Conservation (phyloP, 2,113 vertebrate species). For the Lepidothrix coronata region DNA sequence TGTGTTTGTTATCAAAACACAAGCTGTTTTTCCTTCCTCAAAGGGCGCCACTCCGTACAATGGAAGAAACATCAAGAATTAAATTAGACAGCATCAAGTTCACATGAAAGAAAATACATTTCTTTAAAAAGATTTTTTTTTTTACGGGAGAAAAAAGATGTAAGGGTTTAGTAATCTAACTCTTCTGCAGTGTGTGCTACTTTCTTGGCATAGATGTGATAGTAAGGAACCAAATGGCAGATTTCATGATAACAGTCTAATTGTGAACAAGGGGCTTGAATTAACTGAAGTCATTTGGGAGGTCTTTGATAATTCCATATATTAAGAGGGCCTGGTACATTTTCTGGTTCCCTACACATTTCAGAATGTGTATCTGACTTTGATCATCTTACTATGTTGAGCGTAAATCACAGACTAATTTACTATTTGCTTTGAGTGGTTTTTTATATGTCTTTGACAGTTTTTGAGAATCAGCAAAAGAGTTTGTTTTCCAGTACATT, state of each 20-base stretch:
- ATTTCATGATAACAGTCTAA: slow-evolving; percentile 53
- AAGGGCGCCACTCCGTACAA: slow-evolving; percentile 35
- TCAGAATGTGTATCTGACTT: slow-evolving; percentile 49
- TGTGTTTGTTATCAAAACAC: slow-evolving; percentile 69
- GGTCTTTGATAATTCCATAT: slow-evolving; percentile 65
- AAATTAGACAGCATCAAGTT: slow-evolving; percentile 70
- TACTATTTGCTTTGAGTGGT: slow-evolving; percentile 54
- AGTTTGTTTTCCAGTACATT: neutral
- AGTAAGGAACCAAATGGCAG: slow-evolving; percentile 32
- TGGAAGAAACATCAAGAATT: slow-evolving; percentile 68
- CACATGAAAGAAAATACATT: slow-evolving; percentile 63
- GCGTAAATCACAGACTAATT: slow-evolving; percentile 63
- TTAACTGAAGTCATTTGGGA: slow-evolving; percentile 61
- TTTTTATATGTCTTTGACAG: slow-evolving; percentile 27
- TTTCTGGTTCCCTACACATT: slow-evolving; percentile 43
- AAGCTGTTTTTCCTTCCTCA: slow-evolving; percentile 66
- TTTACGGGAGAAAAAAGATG: slow-evolving; percentile 21
- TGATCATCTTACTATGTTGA: slow-evolving; percentile 59
- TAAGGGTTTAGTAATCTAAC: slow-evolving; percentile 40
- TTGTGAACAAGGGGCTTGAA: slow-evolving; percentile 61
- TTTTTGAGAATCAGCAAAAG: slow-evolving; percentile 23
- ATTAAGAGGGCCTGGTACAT: slow-evolving; percentile 43
- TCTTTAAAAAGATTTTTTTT: slow-evolving; percentile 48
- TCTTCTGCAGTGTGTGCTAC: slow-evolving; percentile 17
- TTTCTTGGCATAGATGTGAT: slow-evolving; percentile 28